phyloP scores from a whole-genome alignment of 1,140 invertebrate genomes.

The Drosophila arizonae region DNA sequence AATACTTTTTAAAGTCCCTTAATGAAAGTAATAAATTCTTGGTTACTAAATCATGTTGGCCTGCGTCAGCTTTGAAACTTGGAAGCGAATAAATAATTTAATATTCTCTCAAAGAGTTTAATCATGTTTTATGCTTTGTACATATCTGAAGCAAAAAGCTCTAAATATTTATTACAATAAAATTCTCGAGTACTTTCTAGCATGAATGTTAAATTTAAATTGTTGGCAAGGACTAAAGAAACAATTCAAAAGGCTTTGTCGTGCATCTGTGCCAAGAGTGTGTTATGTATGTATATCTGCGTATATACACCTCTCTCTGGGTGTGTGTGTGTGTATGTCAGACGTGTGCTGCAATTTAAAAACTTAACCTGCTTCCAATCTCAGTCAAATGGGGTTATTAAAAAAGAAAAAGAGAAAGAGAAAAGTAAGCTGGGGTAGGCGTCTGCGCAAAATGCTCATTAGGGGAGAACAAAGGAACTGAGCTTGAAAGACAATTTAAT shows the following conservation, averaged over 20 bases:
- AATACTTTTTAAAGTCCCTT: too few species aligned
- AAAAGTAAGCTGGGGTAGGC: neutral
- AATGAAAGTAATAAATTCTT: too few species aligned
- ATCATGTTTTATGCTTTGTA: too few species aligned
- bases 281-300: neutral
- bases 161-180: too few species aligned
- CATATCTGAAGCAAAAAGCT: too few species aligned
- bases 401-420: conserved; percentile 1
- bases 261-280: neutral
- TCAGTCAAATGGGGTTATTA: conserved; percentile 44
- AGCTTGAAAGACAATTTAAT: conserved; percentile 53
- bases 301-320: neutral
- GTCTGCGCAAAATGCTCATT: conserved; percentile 48
- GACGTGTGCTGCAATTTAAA: conserved; percentile 26
- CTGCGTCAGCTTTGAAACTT: too few species aligned
- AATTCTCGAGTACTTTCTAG: too few species aligned
- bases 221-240: neutral
- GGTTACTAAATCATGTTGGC: too few species aligned
- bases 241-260: neutral
- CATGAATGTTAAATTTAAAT: too few species aligned
- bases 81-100: too few species aligned
- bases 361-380: conserved; percentile 51
- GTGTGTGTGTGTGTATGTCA: neutral
- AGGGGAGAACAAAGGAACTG: conserved; percentile 30
- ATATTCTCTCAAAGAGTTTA: too few species aligned